Evolutionary conservation across 2,888 invertebrate genomes (phyloP), one percentile per base, ranked within the genome.

Genomic region (Ommatoiulus sabulosus): DNA sequence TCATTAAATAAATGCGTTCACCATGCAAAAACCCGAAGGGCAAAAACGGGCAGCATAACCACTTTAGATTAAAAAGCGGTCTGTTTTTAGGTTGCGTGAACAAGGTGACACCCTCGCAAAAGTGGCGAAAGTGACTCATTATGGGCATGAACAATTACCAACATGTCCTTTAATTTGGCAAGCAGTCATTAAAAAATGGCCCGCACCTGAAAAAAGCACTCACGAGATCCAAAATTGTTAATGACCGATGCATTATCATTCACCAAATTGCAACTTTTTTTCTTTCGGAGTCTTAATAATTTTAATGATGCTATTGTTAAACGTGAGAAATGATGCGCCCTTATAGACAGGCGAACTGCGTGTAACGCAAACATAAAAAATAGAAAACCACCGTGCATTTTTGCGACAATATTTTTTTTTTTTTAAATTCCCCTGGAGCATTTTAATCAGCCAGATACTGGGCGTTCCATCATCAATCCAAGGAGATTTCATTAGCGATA

Each of bases 181-280:
- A 10, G 72, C 24, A 24, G 24, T 72, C 72, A 72, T 72, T 72
- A 63, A 72, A 72, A 72, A 72, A 72, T 24, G 8, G 72, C 7
- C 35, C 24, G 24, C 72, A 72, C 72, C 72, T 24, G 72, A 72
- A 72, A 35, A 72, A 72, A 72, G 72, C 72, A 72, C 72, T 72
- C 72, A n/a, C 5, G 24, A 10, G 72, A 72, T 72, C 72, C 72
- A 1, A 24, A 72, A 72, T 24, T 24, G 72, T n/a, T 72, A 72
- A 72, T 72, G 72, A 72, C 72, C 24, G 72, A 72, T 72, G 72
- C 72, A 72, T 72, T 72, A 72, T 72, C 72, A 72, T 72, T 72
- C 72, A 24, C 24, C 72, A 10, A 72, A 72, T n/a, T 72, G 24
- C 10, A 24, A 72, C 2, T 10, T 24, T 24, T 72, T 72, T 72